Evolutionary conservation across 2,888 invertebrate genomes (phyloP).

Genomic region (Melanostoma scalare): DNA sequence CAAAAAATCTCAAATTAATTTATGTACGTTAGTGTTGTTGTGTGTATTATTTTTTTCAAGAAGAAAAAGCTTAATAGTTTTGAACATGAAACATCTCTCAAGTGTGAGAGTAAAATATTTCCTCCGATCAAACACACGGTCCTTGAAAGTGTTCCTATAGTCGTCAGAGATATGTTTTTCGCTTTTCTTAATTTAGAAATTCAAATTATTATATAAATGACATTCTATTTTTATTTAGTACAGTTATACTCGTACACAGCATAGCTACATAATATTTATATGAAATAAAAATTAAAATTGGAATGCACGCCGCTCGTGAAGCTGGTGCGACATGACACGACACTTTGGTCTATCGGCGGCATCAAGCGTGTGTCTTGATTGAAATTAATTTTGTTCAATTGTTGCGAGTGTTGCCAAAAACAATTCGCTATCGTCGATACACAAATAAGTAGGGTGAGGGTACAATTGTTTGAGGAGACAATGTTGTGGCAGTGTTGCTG

Average conservation of each 20-base stretch:
- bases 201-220: constrained; percentile 66
- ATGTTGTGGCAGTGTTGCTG: constrained; percentile 2
- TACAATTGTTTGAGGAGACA: constrained; percentile 39
- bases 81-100: constrained; percentile 29
- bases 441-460: constrained; percentile 6
- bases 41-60: constrained; percentile 19
- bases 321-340: constrained; percentile 36
- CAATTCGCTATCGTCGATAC: constrained; percentile 61
- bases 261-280: constrained; percentile 27
- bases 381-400: constrained; percentile 66
- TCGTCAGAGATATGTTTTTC: background rate
- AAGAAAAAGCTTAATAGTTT: constrained; percentile 58
- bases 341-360: constrained; percentile 21
- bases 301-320: constrained; percentile 11
- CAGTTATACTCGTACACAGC: background rate
- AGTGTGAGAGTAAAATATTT: background rate
- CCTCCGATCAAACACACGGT: constrained; percentile 25
- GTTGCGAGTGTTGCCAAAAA: constrained; percentile 64
- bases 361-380: constrained; percentile 59
- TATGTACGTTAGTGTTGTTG: constrained; percentile 29
- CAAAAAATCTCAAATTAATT: constrained; percentile 31
- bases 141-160: constrained; percentile 39
- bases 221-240: constrained; percentile 47
- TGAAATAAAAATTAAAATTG: constrained; percentile 1
- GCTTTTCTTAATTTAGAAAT: constrained; percentile 36